These are phyloP conservation scores for Silurus glanis DNA, from an alignment of 2,113 vertebrate species.

Conservation along the genomic window DNA sequence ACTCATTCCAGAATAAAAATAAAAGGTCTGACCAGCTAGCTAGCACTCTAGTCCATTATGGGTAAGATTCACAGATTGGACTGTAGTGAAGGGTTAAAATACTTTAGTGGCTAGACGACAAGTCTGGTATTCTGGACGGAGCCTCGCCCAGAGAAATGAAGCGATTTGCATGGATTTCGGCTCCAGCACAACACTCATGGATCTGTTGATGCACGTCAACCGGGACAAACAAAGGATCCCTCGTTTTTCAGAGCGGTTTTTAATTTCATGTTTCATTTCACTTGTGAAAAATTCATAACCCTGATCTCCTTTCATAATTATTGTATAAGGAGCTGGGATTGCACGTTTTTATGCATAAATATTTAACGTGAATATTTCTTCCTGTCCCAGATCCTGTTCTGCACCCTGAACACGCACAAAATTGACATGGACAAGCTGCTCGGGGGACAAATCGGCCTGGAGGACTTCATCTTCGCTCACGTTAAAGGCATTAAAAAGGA, in stretches of 20 bases:
- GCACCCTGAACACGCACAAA: slow-evolving; percentile 95
- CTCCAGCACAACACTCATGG: not conserved
- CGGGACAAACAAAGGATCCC: slow-evolving; percentile 3
- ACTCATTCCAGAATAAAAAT: no score
- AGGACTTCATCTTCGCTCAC: slow-evolving; percentile 97
- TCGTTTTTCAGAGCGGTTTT: not conserved
- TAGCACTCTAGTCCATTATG: no score
- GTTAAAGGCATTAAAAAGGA: slow-evolving; percentile 89
- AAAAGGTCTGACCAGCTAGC: no score
- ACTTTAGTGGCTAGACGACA: not conserved
- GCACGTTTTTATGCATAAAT: not conserved
- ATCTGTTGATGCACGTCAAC: not conserved
- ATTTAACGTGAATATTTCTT: not conserved
- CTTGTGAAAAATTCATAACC: not conserved
- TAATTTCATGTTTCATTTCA: not conserved
- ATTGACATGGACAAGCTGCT: slow-evolving; percentile 94
- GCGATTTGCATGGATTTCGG: not conserved
- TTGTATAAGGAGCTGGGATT: not conserved
- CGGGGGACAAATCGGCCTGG: slow-evolving; percentile 89
- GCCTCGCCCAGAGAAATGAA: not conserved
- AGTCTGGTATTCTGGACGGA: not conserved
- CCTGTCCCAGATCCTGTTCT: slow-evolving; percentile 86
- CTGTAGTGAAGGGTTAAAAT: not conserved
- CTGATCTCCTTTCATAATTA: not conserved
- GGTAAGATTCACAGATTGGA: not conserved